Percentiles rank a stretch among this genome's conserved stretches.
Conservation (phyloP, 1,140 invertebrate species). For the Lethrus apterus region DNA sequence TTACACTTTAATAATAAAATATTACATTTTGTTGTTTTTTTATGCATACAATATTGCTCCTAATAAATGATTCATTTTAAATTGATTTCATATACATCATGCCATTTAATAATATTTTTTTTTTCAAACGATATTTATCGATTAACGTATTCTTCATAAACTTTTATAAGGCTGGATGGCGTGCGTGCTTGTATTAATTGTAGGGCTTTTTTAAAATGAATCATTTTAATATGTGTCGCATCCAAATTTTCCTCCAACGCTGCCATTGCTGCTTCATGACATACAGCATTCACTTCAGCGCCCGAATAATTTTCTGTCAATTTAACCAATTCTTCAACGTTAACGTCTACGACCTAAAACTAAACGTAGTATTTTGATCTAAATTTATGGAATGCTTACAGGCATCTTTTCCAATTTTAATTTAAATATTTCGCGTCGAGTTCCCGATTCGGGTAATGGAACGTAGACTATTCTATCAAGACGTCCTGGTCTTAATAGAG, state of each 20-base stretch:
- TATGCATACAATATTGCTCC: too few species aligned
- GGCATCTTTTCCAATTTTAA: conserved; percentile 60
- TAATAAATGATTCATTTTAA: too few species aligned
- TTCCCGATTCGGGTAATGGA: conserved; percentile 67
- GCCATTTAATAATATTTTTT: too few species aligned
- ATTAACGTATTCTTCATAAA: conserved; percentile 59
- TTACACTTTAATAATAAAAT: too few species aligned
- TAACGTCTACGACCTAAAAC: conserved; percentile 46
- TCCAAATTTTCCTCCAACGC: conserved; percentile 67
- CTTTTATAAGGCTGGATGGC: conserved; percentile 52
- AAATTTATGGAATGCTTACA: conserved; percentile 28
- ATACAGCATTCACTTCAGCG: conserved; percentile 81
- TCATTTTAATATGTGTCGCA: conserved; percentile 43
- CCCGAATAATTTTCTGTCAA: conserved; percentile 75
- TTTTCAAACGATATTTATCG: too few species aligned
- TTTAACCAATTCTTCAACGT: conserved; percentile 54
- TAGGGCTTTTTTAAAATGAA: conserved; percentile 66
- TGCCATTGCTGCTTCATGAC: conserved; percentile 76
- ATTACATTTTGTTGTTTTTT: too few species aligned
- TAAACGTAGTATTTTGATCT: background rate
- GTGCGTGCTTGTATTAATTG: conserved; percentile 64
- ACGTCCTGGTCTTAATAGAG: conserved; percentile 77
- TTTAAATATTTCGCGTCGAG: conserved; percentile 64
- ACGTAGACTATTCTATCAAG: conserved; percentile 87
- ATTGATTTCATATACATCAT: too few species aligned